Evolutionary conservation across 2,797 vertebrate genomes (phyloP).

Genomic region (Lates japonicus): DNA sequence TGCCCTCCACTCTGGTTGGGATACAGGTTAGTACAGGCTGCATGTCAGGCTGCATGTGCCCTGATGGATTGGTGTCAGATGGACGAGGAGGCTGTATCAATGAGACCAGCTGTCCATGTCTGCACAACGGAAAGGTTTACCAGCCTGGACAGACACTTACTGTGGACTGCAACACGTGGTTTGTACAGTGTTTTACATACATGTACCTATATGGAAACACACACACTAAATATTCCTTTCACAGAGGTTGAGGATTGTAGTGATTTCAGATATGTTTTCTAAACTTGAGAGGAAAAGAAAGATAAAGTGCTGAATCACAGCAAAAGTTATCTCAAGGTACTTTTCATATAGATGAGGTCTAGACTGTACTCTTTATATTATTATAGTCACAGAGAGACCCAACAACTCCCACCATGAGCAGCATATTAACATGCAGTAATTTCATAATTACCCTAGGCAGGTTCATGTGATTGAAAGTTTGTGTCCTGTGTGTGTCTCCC

Average conservation of each 20-base stretch:
- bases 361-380: no score
- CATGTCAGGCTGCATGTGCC: conserved; percentile 92
- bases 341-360: no score
- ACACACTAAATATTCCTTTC: neutral
- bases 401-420: no score
- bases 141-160: conserved; percentile 87
- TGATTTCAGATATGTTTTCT: no score
- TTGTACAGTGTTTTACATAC: conserved; percentile 49
- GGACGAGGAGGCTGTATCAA: conserved; percentile 87
- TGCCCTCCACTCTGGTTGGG: neutral
- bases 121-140: conserved; percentile 90
- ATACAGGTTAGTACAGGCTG: conserved; percentile 90
- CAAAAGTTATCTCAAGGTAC: no score
- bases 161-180: conserved; percentile 95
- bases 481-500: conserved; percentile 30
- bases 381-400: no score
- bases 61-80: conserved; percentile 87
- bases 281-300: no score
- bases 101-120: conserved; percentile 88
- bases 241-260: neutral
- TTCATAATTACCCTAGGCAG: neutral
- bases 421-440: neutral
- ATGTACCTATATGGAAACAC: neutral
- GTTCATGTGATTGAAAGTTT: conserved; percentile 5
- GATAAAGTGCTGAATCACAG: no score